Base-by-base conservation (phyloP, 2,888 invertebrate genomes). In the Liopterus haemorrhoidalis region DNA sequence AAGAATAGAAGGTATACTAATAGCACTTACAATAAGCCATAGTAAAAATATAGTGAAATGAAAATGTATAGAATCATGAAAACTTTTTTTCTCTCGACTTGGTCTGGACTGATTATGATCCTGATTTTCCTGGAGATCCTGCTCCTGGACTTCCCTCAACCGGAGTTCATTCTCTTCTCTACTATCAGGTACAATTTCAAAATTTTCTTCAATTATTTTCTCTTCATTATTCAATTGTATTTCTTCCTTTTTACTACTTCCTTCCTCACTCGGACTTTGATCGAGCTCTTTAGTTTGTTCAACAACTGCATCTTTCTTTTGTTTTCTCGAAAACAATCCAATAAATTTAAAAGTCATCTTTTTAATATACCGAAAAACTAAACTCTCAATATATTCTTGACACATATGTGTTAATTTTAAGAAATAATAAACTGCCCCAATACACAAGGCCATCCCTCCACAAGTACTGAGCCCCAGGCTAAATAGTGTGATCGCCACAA, bases 1-100 rank as follows among this genome's bases (percentile, higher is more conserved):
- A 28, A 89, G 63, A 11, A 82, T 74, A 28, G 80, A 76, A 0
- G 89, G 88, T 8, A 82, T 54, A 65, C 84, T 85, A 25, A 86
- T 67, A n/a, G 78, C 50, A 0, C 85, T 73, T 20, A 81, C 72
- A 11, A 78, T 62, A 40, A 78, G 60, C 75, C 85, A 82, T 54
- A 88, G 60, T 39, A 82, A 68, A 56, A 88, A 81, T 56, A 87
- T 62, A 47, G 82, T 76, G 58, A 85, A 74, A 60, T 88, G 85
- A 62, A 86, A 85, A 59, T 85, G 76, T 54, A 87, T 72, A 49
- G 66, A 52, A 31, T 57, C 53, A 49, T 54, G 51, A 33, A 53
- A 42, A 45, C 55, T 43, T 49, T 57, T 55, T 48, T 52, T 18
- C 48, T 46, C n/a, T n/a, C n/a, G 20, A 54, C 50, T 22, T 47